phyloP scores from a whole-genome alignment of 2,888 invertebrate species.

The Drosophila picticornis region DNA sequence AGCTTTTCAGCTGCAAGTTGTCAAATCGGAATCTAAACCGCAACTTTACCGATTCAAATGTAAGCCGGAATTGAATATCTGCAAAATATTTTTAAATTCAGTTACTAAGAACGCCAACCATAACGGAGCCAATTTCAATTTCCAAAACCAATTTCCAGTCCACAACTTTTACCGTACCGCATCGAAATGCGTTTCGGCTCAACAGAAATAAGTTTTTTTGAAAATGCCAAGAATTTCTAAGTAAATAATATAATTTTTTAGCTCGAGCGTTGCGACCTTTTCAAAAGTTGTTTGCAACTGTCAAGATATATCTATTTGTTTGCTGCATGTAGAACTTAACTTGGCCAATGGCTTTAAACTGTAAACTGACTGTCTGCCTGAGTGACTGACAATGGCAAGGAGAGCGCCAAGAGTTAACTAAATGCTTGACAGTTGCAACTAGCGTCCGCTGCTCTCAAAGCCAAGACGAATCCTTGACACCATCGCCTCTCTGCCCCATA shows the following conservation, averaged over 20 bases:
- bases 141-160: not conserved
- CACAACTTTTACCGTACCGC: not conserved
- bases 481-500: not conserved
- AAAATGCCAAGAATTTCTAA: not conserved
- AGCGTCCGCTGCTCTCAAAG: constrained; percentile 21
- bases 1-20: not conserved
- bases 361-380: constrained; percentile 14
- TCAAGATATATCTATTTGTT: not conserved
- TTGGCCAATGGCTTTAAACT: constrained; percentile 24
- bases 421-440: constrained; percentile 75
- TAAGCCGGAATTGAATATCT: not conserved
- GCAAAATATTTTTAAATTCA: not conserved
- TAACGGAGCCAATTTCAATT: not conserved
- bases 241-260: not conserved
- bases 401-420: constrained; percentile 73
- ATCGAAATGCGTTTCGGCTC: not conserved
- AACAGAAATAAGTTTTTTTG: not conserved
- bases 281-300: not conserved
- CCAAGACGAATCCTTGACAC: constrained; percentile 2
- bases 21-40: not conserved
- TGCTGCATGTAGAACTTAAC: constrained; percentile 6
- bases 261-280: not conserved
- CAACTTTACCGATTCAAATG: not conserved
- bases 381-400: constrained; percentile 40
- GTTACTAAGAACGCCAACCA: not conserved